These are phyloP conservation scores for Sciurus vulgaris DNA, from an alignment of 2,797 vertebrate genomes.

Conservation along the genomic window DNA sequence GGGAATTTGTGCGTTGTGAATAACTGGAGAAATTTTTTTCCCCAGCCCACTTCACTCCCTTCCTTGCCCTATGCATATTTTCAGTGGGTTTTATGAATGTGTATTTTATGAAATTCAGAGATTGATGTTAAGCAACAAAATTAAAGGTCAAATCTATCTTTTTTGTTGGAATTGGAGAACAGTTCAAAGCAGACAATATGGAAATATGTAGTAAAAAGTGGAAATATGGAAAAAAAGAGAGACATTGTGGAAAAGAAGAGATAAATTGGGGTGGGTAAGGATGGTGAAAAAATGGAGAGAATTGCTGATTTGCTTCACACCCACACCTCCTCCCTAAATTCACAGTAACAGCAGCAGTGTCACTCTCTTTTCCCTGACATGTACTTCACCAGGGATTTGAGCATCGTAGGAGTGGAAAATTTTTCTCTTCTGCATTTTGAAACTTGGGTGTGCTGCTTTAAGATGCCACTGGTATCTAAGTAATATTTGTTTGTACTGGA, in stretches of 20 bases:
- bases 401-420: constrained; percentile 74
- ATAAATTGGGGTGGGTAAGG: background rate
- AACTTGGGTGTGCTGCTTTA: constrained; percentile 73
- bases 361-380: constrained; percentile 61
- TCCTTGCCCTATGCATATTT: constrained; percentile 24
- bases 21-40: background rate
- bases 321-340: constrained; percentile 46
- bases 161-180: constrained; percentile 27
- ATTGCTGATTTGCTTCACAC: constrained; percentile 56
- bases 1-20: constrained; percentile 37
- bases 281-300: constrained; percentile 15
- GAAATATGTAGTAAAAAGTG: background rate
- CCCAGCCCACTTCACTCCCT: background rate
- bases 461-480: constrained; percentile 79
- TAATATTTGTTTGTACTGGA: constrained; percentile 79
- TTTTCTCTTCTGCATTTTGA: constrained; percentile 73
- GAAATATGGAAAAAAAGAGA: background rate
- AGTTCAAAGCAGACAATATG: background rate
- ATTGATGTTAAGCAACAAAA: constrained; percentile 9
- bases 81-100: background rate
- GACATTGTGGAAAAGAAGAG: constrained; percentile 24
- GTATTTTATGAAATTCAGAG: constrained; percentile 10
- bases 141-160: constrained; percentile 50
- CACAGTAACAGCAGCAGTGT: constrained; percentile 25
- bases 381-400: constrained; percentile 52